A percentile compares a stretch with the other conserved stretches of the same genome.
phyloP scores from a whole-genome alignment of 2,113 vertebrate species.

The Mastomys coucha region DNA sequence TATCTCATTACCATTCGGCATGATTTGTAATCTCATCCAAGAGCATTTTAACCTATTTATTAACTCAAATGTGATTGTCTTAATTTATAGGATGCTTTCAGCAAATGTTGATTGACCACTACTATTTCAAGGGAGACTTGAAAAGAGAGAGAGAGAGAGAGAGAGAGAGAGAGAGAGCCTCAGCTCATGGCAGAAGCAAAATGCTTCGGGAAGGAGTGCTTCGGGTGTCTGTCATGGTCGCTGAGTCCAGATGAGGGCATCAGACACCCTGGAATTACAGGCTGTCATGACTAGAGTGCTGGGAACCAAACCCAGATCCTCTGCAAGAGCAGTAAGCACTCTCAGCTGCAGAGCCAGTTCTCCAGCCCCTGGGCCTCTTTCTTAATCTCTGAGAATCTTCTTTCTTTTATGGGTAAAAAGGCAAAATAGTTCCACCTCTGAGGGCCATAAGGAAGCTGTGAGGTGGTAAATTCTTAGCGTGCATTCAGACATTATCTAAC shows the following conservation, averaged over 20 bases:
- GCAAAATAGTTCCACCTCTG: not conserved
- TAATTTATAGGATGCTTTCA: not conserved
- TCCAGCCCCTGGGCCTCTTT: not conserved
- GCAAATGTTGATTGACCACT: not conserved
- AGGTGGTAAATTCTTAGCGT: not conserved
- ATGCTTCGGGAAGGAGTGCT: not conserved
- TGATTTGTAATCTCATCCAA: constrained; percentile 19
- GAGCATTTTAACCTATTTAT: constrained; percentile 6
- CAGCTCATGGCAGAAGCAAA: not conserved
- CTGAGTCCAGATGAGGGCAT: not conserved
- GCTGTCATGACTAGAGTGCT: not conserved
- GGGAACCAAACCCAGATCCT: not conserved
- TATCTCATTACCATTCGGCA: not conserved
- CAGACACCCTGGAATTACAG: not conserved
- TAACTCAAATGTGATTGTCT: not conserved
- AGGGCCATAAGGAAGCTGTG: not conserved
- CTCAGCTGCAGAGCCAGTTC: not conserved
- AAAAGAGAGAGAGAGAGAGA: too few species aligned
- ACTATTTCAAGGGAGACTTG: not conserved
- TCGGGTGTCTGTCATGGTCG: not conserved
- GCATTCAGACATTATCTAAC: not conserved
- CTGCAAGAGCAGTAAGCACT: not conserved
- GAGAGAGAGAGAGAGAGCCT: too few species aligned
- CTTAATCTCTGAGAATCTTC: not conserved
- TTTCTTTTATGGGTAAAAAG: constrained; percentile 11